A percentile compares a stretch with the other conserved stretches of the same genome.
Evolutionary conservation across 2,888 invertebrate genomes (phyloP).

Genomic region (Odontocerum albicorne): DNA sequence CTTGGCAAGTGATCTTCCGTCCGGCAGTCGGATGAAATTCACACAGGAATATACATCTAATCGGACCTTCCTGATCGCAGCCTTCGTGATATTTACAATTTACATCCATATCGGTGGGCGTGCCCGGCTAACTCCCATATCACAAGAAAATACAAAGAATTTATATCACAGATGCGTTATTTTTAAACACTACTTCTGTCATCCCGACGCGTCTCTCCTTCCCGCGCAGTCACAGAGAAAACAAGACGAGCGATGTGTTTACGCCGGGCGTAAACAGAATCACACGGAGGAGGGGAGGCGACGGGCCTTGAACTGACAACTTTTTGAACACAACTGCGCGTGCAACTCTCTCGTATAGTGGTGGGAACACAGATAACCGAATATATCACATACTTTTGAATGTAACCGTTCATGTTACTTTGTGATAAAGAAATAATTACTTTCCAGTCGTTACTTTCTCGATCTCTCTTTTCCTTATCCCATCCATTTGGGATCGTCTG

Average conservation of each 20-base stretch:
- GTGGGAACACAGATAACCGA: too few species aligned
- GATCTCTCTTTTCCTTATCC: too few species aligned
- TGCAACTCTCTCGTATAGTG: too few species aligned
- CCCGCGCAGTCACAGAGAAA: not conserved
- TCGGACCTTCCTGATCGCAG: slow-evolving; percentile 67
- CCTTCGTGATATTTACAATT: slow-evolving; percentile 58
- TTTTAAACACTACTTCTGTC: not conserved
- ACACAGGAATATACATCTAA: slow-evolving; percentile 77
- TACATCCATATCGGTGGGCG: slow-evolving; percentile 29
- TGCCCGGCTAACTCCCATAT: slow-evolving; percentile 17
- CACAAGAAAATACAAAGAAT: slow-evolving; percentile 20
- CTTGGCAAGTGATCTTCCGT: slow-evolving; percentile 79
- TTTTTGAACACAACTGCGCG: not conserved
- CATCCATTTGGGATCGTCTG: too few species aligned
- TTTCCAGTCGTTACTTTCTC: too few species aligned
- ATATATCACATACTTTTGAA: too few species aligned
- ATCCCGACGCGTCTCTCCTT: not conserved
- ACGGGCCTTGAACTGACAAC: slow-evolving; percentile 16
- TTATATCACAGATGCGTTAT: slow-evolving; percentile 10
- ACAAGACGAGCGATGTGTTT: slow-evolving; percentile 5
- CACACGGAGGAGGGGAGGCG: slow-evolving; percentile 1
- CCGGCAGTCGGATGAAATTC: slow-evolving; percentile 77
- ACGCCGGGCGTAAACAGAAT: slow-evolving; percentile 7
- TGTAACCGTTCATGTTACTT: too few species aligned
- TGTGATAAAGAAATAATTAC: too few species aligned